Conservation (phyloP, 2,113 vertebrate species). For the Calcarius ornatus region DNA sequence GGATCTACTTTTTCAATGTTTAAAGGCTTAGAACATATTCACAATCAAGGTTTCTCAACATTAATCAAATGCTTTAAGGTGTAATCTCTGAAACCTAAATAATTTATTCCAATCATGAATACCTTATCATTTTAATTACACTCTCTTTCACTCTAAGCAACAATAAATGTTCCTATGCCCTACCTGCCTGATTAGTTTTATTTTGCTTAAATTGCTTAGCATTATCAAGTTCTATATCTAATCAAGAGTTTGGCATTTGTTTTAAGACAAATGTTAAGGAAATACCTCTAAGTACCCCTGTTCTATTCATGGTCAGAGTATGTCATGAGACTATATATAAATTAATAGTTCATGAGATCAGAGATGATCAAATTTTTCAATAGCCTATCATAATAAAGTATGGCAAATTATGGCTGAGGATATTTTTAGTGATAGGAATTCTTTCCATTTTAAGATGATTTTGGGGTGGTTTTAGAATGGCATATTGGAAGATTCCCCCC, state of each 20-base stretch:
- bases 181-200: not conserved
- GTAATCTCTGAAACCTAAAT: not conserved
- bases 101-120: not conserved
- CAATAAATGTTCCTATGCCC: not conserved
- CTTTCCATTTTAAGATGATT: not conserved
- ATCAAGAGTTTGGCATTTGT: not conserved
- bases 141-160: not conserved
- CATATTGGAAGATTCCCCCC: accelerated
- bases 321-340: not conserved
- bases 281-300: not conserved
- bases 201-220: not conserved
- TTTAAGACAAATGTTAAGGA: not conserved
- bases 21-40: not conserved
- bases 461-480: not conserved
- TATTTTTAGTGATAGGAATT: not conserved
- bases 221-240: not conserved
- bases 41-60: not conserved
- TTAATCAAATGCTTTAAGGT: not conserved
- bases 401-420: not conserved
- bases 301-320: not conserved
- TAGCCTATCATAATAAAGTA: not conserved
- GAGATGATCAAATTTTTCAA: not conserved
- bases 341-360: not conserved
- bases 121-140: not conserved
- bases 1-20: not conserved